These are phyloP conservation scores for Sebastes melanostomus DNA, from an alignment of 2,797 vertebrate species.

Conservation along the genomic window DNA sequence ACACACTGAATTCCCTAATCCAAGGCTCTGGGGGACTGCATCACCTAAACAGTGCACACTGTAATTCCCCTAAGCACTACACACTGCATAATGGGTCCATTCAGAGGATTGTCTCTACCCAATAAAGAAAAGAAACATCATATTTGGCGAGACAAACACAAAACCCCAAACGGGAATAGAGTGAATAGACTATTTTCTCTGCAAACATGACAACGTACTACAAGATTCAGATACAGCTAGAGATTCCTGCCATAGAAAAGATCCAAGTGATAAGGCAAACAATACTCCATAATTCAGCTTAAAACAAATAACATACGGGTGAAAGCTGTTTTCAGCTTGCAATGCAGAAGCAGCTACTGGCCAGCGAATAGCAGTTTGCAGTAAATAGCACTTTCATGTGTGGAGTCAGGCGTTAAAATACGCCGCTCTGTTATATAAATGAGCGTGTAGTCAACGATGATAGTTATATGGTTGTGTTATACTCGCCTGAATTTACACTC, in stretches of 20 bases:
- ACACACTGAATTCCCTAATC: constrained; percentile 1
- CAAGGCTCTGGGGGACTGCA: neutral
- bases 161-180: constrained; percentile 7
- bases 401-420: neutral
- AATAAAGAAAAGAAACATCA: neutral
- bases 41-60: constrained; percentile 21
- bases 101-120: neutral
- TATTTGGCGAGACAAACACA: constrained; percentile 2
- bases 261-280: neutral
- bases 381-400: neutral
- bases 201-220: neutral
- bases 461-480: neutral
- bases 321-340: constrained; percentile 17
- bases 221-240: neutral
- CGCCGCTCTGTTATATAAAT: neutral
- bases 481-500: neutral
- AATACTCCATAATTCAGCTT: constrained; percentile 8
- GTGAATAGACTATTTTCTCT: neutral
- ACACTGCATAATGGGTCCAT: constrained; percentile 18
- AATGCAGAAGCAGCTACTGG: neutral
- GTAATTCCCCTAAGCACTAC: constrained; percentile 24
- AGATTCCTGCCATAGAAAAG: neutral
- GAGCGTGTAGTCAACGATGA: neutral
- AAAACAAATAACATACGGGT: constrained; percentile 7
- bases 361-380: neutral